Evolutionary conservation across 2,888 invertebrate species (phyloP), one percentile per base, ranked within the genome.

Genomic region (Perithous albicinctus): DNA sequence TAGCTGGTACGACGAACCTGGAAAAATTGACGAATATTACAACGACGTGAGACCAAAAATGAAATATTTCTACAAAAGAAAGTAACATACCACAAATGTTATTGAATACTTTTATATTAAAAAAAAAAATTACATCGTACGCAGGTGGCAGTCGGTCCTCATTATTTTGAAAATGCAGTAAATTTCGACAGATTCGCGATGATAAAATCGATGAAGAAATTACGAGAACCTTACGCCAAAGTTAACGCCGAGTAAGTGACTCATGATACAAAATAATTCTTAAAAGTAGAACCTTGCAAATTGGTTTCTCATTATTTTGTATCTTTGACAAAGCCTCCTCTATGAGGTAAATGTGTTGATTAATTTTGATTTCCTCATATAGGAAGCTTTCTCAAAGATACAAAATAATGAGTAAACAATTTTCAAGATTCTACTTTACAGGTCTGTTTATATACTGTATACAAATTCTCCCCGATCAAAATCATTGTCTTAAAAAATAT

Each of bases 1-100:
- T 26, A 26, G 54, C 1, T 70, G 70, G 70, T 70, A 56, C 41
- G 70, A 70, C 41, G 29, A 70, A 8, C 18, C 56, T 4, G 26
- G 29, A 7, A 56, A 56, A 70, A 56, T 70, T 5, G 70, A 70
- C 26, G 56, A 43, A 56, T 70, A 56, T 12, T 70, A 56, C 41
- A n/a, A 18, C 0, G 18, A 26, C 18, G 70, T 70, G 26, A 41
- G 56, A 43, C 2, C 7, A 23, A 23, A 8, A 18, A 51, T 15
- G 15, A 23, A 0, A 61, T 1, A 0, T 1, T 1, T 2, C 35
- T 1, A 2, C 15, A 35, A 18, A 18, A 8, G 0, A 6, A 56
- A n/a, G 23, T 29, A n/a, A n/a, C n/a, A n/a, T n/a, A n/a, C n/a
- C n/a, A n/a, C n/a, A n/a, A n/a, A n/a, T n/a, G n/a, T n/a, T n/a